Base-by-base conservation (phyloP, 2,113 vertebrate genomes). In the Oplegnathus fasciatus region DNA sequence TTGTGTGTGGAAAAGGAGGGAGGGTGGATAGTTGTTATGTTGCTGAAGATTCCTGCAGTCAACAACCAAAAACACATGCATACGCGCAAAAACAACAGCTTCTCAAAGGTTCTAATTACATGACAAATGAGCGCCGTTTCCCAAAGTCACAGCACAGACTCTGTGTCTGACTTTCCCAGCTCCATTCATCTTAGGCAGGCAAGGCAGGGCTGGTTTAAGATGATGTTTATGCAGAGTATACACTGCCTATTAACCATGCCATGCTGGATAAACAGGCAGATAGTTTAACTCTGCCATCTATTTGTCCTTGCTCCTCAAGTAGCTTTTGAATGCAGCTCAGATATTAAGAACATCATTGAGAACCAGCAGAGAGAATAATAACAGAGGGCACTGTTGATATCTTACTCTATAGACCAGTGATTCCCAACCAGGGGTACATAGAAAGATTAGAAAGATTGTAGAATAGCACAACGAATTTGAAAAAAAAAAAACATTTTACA, bases 21-120 rank as follows among this genome's bases (percentile, higher is more conserved):
- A 50, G 62, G 34, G 44, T 3, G 13, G 68, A 18, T 9, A 50
- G 34, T 60, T 42, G 50, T 77, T 67, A 17, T 37, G 20, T 34
- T 58, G 54, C 73, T 64, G 5, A 48, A 78, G 40, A 61, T 13
- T 57, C n/a, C 55, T 55, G 44, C 26, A 32, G 60, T 65, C 62
- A 60, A 54, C 57, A 64, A 75, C 26, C 50, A 22, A 20, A 72
- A 46, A 77, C 61, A 52, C 67, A 24, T 46, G 48, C 54, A 62
- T 42, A 22, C 10, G 2, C 32, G 17, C 54, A 67, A 28, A 85
- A 84, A 80, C 34, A 82, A 69, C 17, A 72, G 57, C 61, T 46
- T 62, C 42, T 58, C 24, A 30, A 57, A 76, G 74, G 57, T 58
- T 80, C 18, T 78, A 85, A 85, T 85, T 78, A 72, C 62, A 79